Percentiles rank a stretch among this genome's conserved stretches.
Conservation (phyloP, 2,888 invertebrate genomes). For the Drosophila anomalata region DNA sequence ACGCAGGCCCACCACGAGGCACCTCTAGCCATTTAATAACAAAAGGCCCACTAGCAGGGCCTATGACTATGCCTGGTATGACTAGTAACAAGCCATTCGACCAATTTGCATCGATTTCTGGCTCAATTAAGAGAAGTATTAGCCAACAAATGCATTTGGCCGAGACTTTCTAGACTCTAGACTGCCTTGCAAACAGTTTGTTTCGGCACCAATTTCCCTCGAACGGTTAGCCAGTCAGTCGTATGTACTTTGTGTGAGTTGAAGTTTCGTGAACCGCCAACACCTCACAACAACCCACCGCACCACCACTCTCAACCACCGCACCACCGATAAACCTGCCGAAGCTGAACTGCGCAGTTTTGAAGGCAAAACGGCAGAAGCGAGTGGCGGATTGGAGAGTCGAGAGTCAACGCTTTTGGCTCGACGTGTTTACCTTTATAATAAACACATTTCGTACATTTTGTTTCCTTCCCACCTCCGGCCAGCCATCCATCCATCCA, state of each 20-base stretch:
- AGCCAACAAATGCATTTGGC: too few species aligned
- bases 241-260: constrained; percentile 2
- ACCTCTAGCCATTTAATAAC: constrained; percentile 50
- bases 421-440: constrained; percentile 68
- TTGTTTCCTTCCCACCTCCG: constrained; percentile 47
- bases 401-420: constrained; percentile 59
- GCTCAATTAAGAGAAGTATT: background rate
- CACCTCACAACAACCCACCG: constrained; percentile 14
- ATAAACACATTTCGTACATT: constrained; percentile 72
- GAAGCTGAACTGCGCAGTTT: constrained; percentile 63
- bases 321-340: constrained; percentile 27
- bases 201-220: constrained; percentile 43
- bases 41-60: constrained; percentile 53
- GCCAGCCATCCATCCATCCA: constrained; percentile 5
- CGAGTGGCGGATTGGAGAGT: constrained; percentile 32
- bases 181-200: constrained; percentile 7
- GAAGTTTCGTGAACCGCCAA: constrained; percentile 46
- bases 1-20: background rate
- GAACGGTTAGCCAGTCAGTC: constrained; percentile 24
- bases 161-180: background rate
- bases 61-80: constrained; percentile 19
- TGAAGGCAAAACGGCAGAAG: constrained; percentile 46
- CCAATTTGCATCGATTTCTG: constrained; percentile 38
- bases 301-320: background rate
- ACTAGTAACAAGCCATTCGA: constrained; percentile 21